Conservation (phyloP, 2,888 invertebrate species). For the Malacosoma neustria region DNA sequence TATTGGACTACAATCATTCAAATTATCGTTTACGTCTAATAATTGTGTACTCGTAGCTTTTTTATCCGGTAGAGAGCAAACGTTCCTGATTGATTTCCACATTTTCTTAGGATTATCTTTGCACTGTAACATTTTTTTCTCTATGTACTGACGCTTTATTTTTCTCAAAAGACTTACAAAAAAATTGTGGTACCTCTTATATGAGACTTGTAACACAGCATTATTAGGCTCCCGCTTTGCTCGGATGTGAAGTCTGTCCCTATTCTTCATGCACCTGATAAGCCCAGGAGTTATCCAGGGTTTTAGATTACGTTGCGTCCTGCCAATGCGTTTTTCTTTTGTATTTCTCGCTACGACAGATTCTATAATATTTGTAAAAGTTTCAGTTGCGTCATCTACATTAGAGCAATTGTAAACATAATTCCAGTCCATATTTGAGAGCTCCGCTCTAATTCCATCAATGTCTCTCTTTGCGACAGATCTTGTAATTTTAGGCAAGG, state of each 20-base stretch:
- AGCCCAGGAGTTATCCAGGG: no score
- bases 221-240: background rate
- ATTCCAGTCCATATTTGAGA: background rate
- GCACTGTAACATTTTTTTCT: no score
- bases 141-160: no score
- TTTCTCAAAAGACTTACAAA: background rate
- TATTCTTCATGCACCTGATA: background rate
- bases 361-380: background rate
- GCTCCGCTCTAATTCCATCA: background rate
- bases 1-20: no score
- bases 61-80: no score
- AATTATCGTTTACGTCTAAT: no score
- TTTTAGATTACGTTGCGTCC: background rate
- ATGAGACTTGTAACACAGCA: background rate
- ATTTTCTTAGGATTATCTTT: no score
- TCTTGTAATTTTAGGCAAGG: no score
- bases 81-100: no score
- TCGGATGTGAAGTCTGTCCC: background rate
- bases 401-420: background rate
- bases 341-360: background rate
- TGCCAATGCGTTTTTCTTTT: background rate
- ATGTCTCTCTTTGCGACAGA: no score
- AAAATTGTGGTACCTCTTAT: background rate
- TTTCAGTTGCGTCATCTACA: background rate
- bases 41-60: no score